Percentiles rank a stretch among this genome's conserved stretches.
These are phyloP conservation scores for Serripes groenlandicus DNA, from an alignment of 2,888 invertebrate species.

Conservation along the genomic window DNA sequence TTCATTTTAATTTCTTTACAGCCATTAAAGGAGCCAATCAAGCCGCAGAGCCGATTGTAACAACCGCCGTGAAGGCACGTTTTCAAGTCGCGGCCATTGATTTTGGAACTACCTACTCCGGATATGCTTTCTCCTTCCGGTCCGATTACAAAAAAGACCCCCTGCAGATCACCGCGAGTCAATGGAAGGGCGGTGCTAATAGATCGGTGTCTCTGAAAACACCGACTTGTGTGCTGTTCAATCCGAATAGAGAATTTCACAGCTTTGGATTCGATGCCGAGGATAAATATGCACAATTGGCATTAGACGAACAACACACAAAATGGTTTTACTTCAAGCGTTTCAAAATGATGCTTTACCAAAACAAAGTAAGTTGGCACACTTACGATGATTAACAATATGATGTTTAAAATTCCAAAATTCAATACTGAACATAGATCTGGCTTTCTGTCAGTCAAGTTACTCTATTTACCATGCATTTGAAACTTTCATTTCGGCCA, in stretches of 20 bases:
- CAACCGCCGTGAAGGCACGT: neutral
- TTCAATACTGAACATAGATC: neutral
- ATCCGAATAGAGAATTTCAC: conserved; percentile 27
- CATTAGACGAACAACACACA: conserved; percentile 24
- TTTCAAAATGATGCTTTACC: conserved; percentile 52
- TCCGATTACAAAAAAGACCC: conserved; percentile 45
- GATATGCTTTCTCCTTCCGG: conserved; percentile 59
- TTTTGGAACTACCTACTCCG: conserved; percentile 46
- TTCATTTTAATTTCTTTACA: too few relatives aligned
- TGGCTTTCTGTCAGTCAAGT: neutral
- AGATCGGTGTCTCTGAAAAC: conserved; percentile 45
- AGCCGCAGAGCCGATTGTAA: neutral
- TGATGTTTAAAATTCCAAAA: too few relatives aligned
- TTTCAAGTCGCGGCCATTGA: conserved; percentile 22
- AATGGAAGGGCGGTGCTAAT: conserved; percentile 38
- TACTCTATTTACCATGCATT: neutral
- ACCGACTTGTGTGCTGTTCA: conserved; percentile 44
- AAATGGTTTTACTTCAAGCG: conserved; percentile 49
- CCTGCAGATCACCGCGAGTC: conserved; percentile 40
- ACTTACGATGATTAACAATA: neutral
- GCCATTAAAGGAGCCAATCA: neutral
- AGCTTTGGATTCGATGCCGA: conserved; percentile 53
- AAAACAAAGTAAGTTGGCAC: conserved; percentile 30
- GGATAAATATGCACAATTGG: conserved; percentile 41
- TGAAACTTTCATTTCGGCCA: too few relatives aligned